Percentiles rank a stretch among this genome's conserved stretches.
These are phyloP conservation scores for Chironomus tepperi DNA, from an alignment of 1,140 invertebrate genomes.

Conservation along the genomic window DNA sequence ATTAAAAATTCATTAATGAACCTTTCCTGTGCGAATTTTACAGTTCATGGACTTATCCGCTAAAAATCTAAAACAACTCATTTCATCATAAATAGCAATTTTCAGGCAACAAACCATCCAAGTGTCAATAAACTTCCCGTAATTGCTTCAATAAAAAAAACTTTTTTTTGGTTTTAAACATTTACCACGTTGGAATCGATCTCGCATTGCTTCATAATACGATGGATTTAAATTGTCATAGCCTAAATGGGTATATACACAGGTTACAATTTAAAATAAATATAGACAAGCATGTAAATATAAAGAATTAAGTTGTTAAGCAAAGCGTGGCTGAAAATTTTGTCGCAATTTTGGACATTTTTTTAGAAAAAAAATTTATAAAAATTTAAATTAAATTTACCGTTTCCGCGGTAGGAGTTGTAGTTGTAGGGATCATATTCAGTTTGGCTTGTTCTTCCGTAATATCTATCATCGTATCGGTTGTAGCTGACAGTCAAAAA, in stretches of 20 bases:
- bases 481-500: not conserved
- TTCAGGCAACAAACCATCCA: no score
- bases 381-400: not conserved
- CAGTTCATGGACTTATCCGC: not conserved
- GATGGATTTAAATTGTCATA: conserved; percentile 26
- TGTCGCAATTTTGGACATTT: conserved; percentile 27
- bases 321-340: conserved; percentile 16
- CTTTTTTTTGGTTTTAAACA: not conserved
- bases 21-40: no score
- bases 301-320: conserved; percentile 2
- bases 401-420: not conserved
- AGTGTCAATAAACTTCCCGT: conserved; percentile 4
- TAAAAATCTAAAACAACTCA: not conserved
- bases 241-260: conserved; percentile 24
- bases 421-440: conserved; percentile 4
- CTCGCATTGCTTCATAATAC: conserved; percentile 22
- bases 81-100: no score
- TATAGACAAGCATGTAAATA: not conserved
- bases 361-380: conserved; percentile 23
- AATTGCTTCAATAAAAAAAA: conserved; percentile 10
- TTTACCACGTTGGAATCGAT: conserved; percentile 21
- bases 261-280: not conserved
- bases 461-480: conserved; percentile 35
- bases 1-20: no score
- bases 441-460: conserved; percentile 29